Evolutionary conservation across 2,797 vertebrate species (phyloP).

Genomic region (Pampus argenteus): DNA sequence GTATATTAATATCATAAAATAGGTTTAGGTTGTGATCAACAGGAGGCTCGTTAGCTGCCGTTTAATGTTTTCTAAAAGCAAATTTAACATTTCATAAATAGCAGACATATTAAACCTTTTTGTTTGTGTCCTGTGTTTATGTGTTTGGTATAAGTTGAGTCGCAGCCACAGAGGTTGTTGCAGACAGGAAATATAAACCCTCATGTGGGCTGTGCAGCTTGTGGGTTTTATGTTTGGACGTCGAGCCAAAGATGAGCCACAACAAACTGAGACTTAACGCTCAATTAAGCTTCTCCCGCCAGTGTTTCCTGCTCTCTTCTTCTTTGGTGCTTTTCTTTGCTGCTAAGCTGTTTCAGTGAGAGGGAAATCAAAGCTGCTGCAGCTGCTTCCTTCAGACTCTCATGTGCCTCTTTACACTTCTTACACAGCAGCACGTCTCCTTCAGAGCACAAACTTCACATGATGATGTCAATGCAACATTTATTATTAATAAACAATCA

Average conservation of each 20-base stretch:
- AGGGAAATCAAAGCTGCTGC: constrained; percentile 61
- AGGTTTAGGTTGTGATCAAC: too few species aligned
- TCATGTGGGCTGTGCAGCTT: constrained; percentile 38
- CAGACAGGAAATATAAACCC: constrained; percentile 55
- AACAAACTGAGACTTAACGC: constrained; percentile 10
- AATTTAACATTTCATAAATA: too few species aligned
- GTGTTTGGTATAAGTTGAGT: background rate
- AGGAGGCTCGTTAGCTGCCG: too few species aligned
- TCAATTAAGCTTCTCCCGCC: constrained; percentile 17
- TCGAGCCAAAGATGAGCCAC: constrained; percentile 30
- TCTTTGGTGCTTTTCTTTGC: constrained; percentile 30
- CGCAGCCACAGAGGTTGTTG: constrained; percentile 22
- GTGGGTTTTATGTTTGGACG: constrained; percentile 50
- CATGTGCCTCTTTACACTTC: constrained; percentile 60
- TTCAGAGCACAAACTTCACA: too few species aligned
- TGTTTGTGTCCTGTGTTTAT: too few species aligned
- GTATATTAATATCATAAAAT: too few species aligned
- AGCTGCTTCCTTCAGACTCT: constrained; percentile 44
- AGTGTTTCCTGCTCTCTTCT: constrained; percentile 18
- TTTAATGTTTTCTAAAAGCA: too few species aligned
- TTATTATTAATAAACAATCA: too few species aligned
- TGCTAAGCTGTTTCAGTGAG: constrained; percentile 34
- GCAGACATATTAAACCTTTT: too few species aligned
- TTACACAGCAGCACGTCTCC: constrained; percentile 39
- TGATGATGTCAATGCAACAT: too few species aligned